Evolutionary conservation across 2,113 vertebrate species (phyloP).

Genomic region (Candoia aspera): DNA sequence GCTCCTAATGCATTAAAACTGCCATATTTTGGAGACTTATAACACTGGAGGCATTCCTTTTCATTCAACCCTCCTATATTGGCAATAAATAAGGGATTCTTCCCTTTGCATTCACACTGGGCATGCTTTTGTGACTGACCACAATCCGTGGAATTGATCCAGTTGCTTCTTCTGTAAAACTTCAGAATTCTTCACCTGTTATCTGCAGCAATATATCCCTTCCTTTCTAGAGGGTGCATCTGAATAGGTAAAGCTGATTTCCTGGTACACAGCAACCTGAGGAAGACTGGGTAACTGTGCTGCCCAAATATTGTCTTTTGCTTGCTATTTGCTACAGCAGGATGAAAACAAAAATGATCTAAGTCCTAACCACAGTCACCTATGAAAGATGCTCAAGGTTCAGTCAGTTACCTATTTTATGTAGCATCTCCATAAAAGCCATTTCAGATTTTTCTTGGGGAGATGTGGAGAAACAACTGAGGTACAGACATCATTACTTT

Average conservation of each 20-base stretch:
- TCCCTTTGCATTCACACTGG: neutral
- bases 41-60: neutral
- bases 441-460: neutral
- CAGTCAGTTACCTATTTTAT: neutral
- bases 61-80: neutral
- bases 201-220: neutral
- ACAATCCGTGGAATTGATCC: neutral
- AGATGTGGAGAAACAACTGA: neutral
- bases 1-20: neutral
- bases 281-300: neutral
- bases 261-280: neutral
- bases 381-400: slow-evolving; percentile 13
- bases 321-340: slow-evolving; percentile 6
- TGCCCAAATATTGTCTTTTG: neutral
- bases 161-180: neutral
- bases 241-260: neutral
- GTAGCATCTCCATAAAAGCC: neutral
- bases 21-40: neutral
- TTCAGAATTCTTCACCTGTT: neutral
- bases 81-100: neutral
- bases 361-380: neutral
- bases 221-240: neutral
- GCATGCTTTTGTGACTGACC: neutral
- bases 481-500: neutral
- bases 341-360: neutral